phyloP scores from a whole-genome alignment of 1,140 invertebrate species.

The Drosophila pachea region DNA sequence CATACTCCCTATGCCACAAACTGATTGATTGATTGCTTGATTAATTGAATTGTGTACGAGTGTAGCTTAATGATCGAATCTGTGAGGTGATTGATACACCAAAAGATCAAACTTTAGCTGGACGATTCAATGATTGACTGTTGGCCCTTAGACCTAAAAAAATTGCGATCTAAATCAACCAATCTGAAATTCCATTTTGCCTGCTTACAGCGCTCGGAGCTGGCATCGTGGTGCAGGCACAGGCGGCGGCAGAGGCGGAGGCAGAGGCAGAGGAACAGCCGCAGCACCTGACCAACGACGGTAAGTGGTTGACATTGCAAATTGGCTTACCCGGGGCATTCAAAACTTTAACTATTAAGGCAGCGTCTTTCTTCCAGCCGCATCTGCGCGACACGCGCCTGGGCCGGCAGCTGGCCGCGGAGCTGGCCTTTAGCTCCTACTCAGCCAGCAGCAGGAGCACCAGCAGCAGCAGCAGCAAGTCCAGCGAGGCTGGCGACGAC shows the following conservation, averaged over 20 bases:
- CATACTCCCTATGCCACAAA: too few species aligned
- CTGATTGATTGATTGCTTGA: neutral
- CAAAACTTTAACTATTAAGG: conserved; percentile 78
- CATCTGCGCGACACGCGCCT: conserved; percentile 61
- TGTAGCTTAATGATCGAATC: too few species aligned
- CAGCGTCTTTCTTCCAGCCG: conserved; percentile 79
- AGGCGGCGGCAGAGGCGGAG: conserved; percentile 17
- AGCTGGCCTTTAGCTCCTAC: conserved; percentile 31
- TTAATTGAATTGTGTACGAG: neutral
- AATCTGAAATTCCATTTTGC: neutral
- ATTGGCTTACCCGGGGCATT: conserved; percentile 54
- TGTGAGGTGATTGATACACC: too few species aligned
- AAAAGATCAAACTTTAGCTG: too few species aligned
- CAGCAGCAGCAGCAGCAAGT: conserved; percentile 37
- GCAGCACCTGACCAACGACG: conserved; percentile 66
- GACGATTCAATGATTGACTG: too few species aligned
- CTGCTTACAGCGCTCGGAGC: conserved; percentile 29
- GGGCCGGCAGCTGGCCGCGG: conserved; percentile 59
- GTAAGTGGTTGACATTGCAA: conserved; percentile 57
- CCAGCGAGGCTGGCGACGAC: conserved; percentile 56
- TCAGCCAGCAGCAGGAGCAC: conserved; percentile 44
- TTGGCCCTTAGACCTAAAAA: too few species aligned
- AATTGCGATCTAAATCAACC: neutral
- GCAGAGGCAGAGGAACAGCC: conserved; percentile 64
- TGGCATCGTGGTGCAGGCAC: neutral